Conservation (phyloP, 92 coral and sea anemone species). For the Muricea muricata region DNA sequence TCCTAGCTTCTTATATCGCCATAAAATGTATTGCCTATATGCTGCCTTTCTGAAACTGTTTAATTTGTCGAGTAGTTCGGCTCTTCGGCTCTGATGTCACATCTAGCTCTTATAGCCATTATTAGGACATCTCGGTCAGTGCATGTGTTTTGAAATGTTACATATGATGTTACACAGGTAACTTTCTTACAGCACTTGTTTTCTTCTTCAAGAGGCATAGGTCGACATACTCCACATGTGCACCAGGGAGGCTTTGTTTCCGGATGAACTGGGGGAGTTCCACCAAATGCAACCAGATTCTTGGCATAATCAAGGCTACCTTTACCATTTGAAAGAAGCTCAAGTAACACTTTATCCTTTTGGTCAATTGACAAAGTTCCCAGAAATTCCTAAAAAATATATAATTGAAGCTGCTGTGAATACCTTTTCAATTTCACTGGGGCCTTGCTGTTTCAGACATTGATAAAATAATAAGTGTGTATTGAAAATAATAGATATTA, state of each 20-base stretch:
- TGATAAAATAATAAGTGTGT: too few relatives aligned
- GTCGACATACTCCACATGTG: slow-evolving; percentile 64
- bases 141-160: too few relatives aligned
- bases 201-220: slow-evolving; percentile 64
- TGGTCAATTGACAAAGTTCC: slow-evolving; percentile 28
- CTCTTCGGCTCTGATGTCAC: slow-evolving; percentile 73
- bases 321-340: slow-evolving; percentile 53
- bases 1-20: too few relatives aligned
- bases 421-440: too few relatives aligned
- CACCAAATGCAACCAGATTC: slow-evolving; percentile 12
- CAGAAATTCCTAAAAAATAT: slow-evolving; percentile 55
- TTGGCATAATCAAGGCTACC: slow-evolving; percentile 67
- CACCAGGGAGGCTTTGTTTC: slow-evolving; percentile 61
- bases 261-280: slow-evolving; percentile 28
- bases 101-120: slow-evolving; percentile 68
- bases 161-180: too few relatives aligned
- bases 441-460: too few relatives aligned
- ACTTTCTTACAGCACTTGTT: too few relatives aligned
- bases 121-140: too few relatives aligned
- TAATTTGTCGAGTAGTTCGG: slow-evolving; percentile 52
- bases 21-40: slow-evolving; percentile 57
- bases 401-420: too few relatives aligned
- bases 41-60: slow-evolving; percentile 64
- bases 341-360: slow-evolving; percentile 48
- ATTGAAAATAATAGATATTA: too few relatives aligned